Conservation (phyloP, 2,797 vertebrate genomes). For the Tangara arthus region DNA sequence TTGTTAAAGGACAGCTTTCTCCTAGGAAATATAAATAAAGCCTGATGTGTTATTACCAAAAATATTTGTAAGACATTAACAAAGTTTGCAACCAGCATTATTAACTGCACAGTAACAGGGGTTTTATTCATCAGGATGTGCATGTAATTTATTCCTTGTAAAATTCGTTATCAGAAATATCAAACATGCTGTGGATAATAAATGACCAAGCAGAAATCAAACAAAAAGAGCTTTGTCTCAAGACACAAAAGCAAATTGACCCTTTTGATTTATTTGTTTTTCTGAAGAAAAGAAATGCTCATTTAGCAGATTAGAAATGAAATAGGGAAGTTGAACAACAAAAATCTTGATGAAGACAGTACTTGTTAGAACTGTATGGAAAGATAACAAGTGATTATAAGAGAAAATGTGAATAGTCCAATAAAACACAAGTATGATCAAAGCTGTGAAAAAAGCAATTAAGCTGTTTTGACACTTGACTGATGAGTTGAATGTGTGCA, state of each 20-base stretch:
- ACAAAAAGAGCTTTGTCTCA: constrained; percentile 54
- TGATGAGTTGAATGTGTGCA: not conserved
- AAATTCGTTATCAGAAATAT: constrained; percentile 52
- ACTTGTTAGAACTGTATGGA: constrained; percentile 22
- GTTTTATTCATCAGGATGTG: constrained; percentile 17
- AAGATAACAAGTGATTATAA: constrained; percentile 18
- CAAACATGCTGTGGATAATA: constrained; percentile 11
- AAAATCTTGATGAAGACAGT: constrained; percentile 43
- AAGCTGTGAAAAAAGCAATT: constrained; percentile 42
- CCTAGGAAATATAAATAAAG: not conserved
- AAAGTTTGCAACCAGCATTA: not conserved
- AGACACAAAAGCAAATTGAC: constrained; percentile 43
- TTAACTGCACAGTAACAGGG: not conserved
- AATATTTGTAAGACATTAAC: not conserved
- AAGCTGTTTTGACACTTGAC: constrained; percentile 40
- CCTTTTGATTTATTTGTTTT: constrained; percentile 53
- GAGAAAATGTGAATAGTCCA: not conserved
- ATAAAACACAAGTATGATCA: constrained; percentile 10
- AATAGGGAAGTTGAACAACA: constrained; percentile 13
- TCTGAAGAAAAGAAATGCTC: constrained; percentile 44
- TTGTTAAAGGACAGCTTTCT: not conserved
- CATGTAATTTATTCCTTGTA: constrained; percentile 47
- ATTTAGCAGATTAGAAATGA: constrained; percentile 51
- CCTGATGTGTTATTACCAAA: not conserved
- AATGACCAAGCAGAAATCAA: constrained; percentile 14